Conservation (phyloP, 2,888 invertebrate genomes). For the Dendrolimus pini region DNA sequence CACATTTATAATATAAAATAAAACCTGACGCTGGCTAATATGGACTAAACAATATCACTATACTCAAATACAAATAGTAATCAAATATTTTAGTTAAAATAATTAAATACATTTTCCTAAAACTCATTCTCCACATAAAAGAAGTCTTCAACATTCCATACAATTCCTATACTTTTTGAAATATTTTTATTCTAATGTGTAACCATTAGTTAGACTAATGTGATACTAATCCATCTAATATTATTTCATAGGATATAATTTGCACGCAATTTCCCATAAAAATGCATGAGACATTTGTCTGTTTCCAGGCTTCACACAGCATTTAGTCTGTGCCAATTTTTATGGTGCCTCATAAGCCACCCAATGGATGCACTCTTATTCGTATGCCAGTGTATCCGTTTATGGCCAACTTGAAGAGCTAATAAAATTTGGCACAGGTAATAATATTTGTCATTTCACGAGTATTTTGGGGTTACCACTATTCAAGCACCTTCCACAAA, state of each 20-base stretch:
- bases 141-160: conserved; percentile 53
- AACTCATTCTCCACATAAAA: conserved; percentile 49
- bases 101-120: conserved; percentile 40
- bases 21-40: conserved; percentile 47
- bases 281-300: conserved; percentile 29
- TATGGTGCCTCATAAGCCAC: no score
- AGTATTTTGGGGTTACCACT: conserved; percentile 1
- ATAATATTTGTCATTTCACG: no score
- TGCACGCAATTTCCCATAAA: conserved; percentile 31
- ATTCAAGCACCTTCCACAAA: conserved; percentile 17
- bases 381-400: no score
- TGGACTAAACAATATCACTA: conserved; percentile 63
- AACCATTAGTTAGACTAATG: conserved; percentile 61
- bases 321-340: no score
- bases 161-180: conserved; percentile 21
- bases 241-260: conserved; percentile 22
- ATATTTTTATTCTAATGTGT: conserved; percentile 30
- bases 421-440: no score
- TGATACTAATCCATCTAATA: conserved; percentile 37
- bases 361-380: no score
- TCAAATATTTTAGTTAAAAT: conserved; percentile 39
- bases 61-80: conserved; percentile 40
- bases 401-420: no score
- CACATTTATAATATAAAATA: conserved; percentile 46
- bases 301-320: background rate